Base-by-base conservation (phyloP, 2,888 invertebrate genomes). In the Rhaphigaster nebulosa region DNA sequence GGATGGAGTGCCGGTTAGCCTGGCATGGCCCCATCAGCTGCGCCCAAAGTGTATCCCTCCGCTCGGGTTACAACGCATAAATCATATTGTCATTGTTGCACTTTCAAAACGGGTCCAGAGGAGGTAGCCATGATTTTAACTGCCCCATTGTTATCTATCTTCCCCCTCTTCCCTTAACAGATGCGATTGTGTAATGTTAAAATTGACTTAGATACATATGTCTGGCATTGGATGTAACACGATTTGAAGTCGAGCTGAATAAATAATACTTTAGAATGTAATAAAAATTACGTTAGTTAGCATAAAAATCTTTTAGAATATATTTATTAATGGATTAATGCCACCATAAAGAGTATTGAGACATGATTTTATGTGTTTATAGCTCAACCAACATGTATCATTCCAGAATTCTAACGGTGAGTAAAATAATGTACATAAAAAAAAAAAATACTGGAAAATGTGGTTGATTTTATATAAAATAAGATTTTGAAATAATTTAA, bases 51-150 rank as follows among this genome's bases (percentile, higher is more conserved):
- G 84, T 45, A 45, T 45, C 84, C 84, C 45, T 29, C 4, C 84
- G 84, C 45, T 45, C 45, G 26, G n/a, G 45, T 84, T 84, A 84
- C 84, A 84, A 5, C n/a, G 26, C 84, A 84, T 84, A 84, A 84
- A 84, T 84, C 84, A 84, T 84, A 84, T 84, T n/a, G 45, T 84
- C 84, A 45, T 84, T 84, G 84, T 50, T 84, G 38, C 84, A 84
- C 84, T 84, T 45, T 45, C 45, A 41, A 26, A 84, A 38, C 45
- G 84, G 84, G 45, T 41, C 45, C 84, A 15, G 15, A 6, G 45
- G 84, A 45, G 45, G 84, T 50, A 41, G 45, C 84, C 84, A 84
- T 84, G 20, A 38, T 76, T 76, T 76, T 76, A 76, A 76, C 70
- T 76, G 70, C 34, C 18, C 70, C 70, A 76, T 76, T 76, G 70